These are phyloP conservation scores for Mythimna impura DNA, from an alignment of 2,888 invertebrate species.

Conservation along the genomic window DNA sequence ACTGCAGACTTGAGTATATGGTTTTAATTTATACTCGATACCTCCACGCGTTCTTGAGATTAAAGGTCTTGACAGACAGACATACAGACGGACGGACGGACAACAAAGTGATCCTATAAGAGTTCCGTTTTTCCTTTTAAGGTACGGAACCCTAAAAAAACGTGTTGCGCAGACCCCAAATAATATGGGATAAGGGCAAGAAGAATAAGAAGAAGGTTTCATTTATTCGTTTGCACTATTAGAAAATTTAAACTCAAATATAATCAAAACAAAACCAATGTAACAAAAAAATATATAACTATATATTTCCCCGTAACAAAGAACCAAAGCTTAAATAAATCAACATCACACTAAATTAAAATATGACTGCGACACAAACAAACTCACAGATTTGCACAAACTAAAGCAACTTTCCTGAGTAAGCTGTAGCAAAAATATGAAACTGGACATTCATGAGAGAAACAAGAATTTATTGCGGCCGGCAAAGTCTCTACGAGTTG, in stretches of 20 bases:
- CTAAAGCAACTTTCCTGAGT: conserved; percentile 51
- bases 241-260: not conserved
- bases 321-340: conserved; percentile 20
- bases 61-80: no score
- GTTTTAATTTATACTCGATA: no score
- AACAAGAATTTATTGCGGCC: conserved; percentile 62
- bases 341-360: conserved; percentile 39
- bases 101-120: no score
- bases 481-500: conserved; percentile 43
- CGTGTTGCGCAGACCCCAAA: no score
- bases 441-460: conserved; percentile 61
- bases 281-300: not conserved
- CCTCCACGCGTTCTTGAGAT: no score
- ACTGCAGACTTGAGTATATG: no score
- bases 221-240: not conserved
- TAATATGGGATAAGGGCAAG: no score
- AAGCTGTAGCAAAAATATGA: conserved; percentile 61
- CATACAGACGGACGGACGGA: no score
- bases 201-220: not conserved
- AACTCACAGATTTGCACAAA: conserved; percentile 49
- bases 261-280: not conserved
- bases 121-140: no score
- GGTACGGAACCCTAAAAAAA: no score
- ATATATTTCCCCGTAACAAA: conserved; percentile 11
- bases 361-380: conserved; percentile 41